Percentiles rank a stretch among this genome's conserved stretches.
Evolutionary conservation across 2,797 vertebrate species (phyloP).

Genomic region (Otus scops): DNA sequence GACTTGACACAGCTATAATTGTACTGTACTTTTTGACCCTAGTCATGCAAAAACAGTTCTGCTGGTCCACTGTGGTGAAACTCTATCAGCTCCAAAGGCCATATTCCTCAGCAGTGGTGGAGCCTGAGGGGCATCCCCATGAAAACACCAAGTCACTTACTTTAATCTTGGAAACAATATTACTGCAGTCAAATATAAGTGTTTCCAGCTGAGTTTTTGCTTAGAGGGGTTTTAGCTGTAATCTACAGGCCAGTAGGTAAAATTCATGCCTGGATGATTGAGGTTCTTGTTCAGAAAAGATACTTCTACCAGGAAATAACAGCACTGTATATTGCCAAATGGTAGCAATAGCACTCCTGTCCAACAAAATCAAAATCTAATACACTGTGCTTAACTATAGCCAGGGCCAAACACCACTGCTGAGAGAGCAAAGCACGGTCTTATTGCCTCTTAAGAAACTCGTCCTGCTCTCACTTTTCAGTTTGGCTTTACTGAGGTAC

Average conservation of each 20-base stretch:
- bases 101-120: neutral
- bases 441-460: neutral
- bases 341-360: neutral
- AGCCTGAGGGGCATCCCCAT: neutral
- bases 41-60: neutral
- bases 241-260: neutral
- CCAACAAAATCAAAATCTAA: neutral
- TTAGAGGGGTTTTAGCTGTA: neutral
- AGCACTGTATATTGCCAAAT: neutral
- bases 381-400: neutral
- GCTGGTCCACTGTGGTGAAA: neutral
- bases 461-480: neutral
- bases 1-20: neutral
- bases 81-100: neutral
- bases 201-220: neutral
- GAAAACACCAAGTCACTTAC: neutral
- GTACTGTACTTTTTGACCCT: neutral
- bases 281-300: neutral
- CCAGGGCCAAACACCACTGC: neutral
- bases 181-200: neutral
- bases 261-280: neutral
- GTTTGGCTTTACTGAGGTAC: neutral
- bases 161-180: neutral
- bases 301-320: neutral
- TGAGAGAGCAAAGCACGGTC: neutral